Evolutionary conservation across 1,140 invertebrate species (phyloP).

Genomic region (Halictus rubicundus): DNA sequence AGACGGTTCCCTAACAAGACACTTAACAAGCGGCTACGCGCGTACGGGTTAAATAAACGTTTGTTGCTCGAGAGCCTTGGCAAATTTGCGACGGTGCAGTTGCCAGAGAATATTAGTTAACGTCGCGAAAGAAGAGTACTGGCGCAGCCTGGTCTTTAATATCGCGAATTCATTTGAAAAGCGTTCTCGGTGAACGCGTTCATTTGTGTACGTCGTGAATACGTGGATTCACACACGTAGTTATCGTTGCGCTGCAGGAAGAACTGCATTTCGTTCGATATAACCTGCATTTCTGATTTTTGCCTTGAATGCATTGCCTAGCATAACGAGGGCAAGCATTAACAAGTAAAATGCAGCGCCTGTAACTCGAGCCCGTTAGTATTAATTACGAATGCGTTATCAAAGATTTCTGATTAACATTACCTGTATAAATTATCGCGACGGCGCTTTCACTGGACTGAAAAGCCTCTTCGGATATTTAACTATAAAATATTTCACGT

Average conservation of each 20-base stretch:
- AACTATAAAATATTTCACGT: too few species aligned
- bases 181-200: background rate
- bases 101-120: background rate
- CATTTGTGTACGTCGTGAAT: constrained; percentile 23
- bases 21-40: background rate
- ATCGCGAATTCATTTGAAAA: constrained; percentile 15
- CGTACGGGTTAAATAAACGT: background rate
- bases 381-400: background rate
- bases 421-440: background rate
- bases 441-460: too few species aligned
- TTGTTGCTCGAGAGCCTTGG: background rate
- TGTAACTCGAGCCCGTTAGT: background rate
- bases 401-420: background rate
- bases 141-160: background rate
- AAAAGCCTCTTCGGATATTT: too few species aligned
- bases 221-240: constrained; percentile 24
- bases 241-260: constrained; percentile 27
- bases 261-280: constrained; percentile 40
- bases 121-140: background rate
- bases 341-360: constrained; percentile 2
- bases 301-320: background rate
- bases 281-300: constrained; percentile 21
- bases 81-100: background rate
- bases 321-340: constrained; percentile 10
- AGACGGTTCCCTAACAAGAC: background rate